phyloP scores from a whole-genome alignment of 2,113 vertebrate species.

The Campylomormyrus numenius region DNA sequence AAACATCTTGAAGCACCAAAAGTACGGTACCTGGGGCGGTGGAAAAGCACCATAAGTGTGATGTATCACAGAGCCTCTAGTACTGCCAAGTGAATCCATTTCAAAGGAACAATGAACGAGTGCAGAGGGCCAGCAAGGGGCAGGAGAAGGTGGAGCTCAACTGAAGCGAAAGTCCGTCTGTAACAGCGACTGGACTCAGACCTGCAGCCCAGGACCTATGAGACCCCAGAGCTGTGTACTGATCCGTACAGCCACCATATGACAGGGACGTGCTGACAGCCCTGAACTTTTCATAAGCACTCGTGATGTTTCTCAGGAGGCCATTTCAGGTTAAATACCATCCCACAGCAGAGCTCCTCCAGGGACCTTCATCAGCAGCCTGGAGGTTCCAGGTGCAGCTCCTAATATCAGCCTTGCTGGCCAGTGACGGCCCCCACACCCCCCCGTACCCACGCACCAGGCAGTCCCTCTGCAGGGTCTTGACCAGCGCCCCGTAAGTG shows the following conservation, averaged over 20 bases:
- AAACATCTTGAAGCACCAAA: background rate
- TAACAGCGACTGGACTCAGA: background rate
- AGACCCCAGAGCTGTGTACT: background rate
- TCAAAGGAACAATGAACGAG: background rate
- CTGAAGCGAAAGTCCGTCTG: background rate
- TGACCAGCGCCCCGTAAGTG: constrained; percentile 84
- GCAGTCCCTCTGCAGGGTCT: constrained; percentile 91
- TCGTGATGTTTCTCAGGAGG: background rate
- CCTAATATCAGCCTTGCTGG: background rate
- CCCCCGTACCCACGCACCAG: constrained; percentile 66
- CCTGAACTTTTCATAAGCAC: background rate
- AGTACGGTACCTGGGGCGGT: background rate
- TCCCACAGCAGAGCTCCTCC: background rate
- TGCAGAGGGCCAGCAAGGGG: background rate
- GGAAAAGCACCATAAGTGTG: background rate
- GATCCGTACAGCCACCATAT: background rate
- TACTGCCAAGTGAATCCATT: background rate
- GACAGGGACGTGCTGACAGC: background rate
- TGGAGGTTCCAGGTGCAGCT: background rate
- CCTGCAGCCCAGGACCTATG: background rate
- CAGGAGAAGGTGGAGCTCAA: background rate
- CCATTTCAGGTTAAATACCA: background rate
- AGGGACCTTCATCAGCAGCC: background rate
- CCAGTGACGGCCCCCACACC: background rate
- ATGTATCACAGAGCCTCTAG: background rate